Evolutionary conservation across 2,888 invertebrate genomes (phyloP).

Genomic region (Stictocephala bisonia): DNA sequence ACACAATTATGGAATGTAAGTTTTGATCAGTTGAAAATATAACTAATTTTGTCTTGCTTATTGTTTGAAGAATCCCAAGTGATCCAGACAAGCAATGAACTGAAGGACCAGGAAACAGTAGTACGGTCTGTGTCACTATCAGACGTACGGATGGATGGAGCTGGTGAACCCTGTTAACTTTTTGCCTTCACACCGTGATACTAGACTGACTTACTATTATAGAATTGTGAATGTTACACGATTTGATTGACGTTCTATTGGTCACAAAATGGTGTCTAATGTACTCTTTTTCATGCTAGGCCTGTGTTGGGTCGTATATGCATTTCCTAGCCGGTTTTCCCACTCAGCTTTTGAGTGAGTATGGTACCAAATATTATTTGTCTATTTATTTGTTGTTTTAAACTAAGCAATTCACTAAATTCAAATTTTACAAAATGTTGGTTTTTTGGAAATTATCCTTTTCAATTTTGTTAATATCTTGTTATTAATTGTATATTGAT

Average conservation of each 20-base stretch:
- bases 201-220: conserved; percentile 39
- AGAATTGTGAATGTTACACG: too few species aligned
- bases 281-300: conserved; percentile 11
- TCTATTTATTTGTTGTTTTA: too few species aligned
- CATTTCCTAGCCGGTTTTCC: too few species aligned
- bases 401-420: too few species aligned
- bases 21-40: too few species aligned
- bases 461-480: conserved; percentile 33
- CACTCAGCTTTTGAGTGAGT: too few species aligned
- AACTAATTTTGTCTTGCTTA: too few species aligned
- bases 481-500: conserved; percentile 32
- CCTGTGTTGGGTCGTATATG: too few species aligned
- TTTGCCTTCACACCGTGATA: neutral
- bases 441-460: conserved; percentile 32
- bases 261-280: conserved; percentile 9
- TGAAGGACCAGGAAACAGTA: neutral
- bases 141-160: conserved; percentile 13
- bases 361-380: too few species aligned
- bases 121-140: conserved; percentile 21
- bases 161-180: neutral
- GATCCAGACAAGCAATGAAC: neutral
- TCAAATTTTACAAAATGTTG: conserved; percentile 18
- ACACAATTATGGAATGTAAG: too few species aligned
- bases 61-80: conserved; percentile 12
- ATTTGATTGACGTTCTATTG: too few species aligned